Percentiles rank a stretch among this genome's conserved stretches.
Conservation (phyloP, 2,113 vertebrate species). For the Halcyon malimbica region DNA sequence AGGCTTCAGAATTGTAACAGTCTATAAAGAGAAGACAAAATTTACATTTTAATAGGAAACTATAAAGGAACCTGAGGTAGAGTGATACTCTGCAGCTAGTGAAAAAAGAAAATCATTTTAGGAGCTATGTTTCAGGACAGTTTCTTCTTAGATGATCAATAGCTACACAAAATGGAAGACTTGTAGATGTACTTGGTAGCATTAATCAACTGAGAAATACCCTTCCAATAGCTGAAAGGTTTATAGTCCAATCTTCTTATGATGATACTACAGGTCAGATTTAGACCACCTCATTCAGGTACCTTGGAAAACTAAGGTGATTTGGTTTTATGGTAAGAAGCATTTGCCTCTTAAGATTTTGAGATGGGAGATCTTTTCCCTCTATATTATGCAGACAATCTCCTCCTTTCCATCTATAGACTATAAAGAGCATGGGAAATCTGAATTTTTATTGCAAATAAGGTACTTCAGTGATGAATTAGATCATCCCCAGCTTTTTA, state of each 20-base stretch:
- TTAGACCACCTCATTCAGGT: slow-evolving; percentile 17
- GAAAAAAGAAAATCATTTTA: background rate
- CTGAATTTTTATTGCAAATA: background rate
- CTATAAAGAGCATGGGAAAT: background rate
- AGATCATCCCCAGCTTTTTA: background rate
- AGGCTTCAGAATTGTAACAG: slow-evolving; percentile 2
- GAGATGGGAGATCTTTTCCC: background rate
- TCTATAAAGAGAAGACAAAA: slow-evolving; percentile 38
- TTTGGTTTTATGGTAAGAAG: background rate
- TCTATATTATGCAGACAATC: background rate
- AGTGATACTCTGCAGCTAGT: background rate
- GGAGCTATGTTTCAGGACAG: background rate
- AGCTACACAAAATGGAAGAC: slow-evolving; percentile 1
- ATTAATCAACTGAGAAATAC: slow-evolving; percentile 30
- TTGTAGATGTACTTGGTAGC: background rate
- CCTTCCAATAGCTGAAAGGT: background rate
- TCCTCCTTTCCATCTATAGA: background rate
- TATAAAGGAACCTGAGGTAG: slow-evolving; percentile 18
- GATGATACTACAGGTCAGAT: background rate
- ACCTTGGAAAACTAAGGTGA: background rate
- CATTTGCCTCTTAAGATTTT: background rate
- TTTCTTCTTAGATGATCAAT: slow-evolving; percentile 28
- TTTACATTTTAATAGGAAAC: slow-evolving; percentile 56
- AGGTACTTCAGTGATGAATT: background rate
- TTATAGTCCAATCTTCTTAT: slow-evolving; percentile 24